Evolutionary conservation across 2,113 vertebrate species (phyloP), one percentile per base, ranked within the genome.

Genomic region (Cervus canadensis): DNA sequence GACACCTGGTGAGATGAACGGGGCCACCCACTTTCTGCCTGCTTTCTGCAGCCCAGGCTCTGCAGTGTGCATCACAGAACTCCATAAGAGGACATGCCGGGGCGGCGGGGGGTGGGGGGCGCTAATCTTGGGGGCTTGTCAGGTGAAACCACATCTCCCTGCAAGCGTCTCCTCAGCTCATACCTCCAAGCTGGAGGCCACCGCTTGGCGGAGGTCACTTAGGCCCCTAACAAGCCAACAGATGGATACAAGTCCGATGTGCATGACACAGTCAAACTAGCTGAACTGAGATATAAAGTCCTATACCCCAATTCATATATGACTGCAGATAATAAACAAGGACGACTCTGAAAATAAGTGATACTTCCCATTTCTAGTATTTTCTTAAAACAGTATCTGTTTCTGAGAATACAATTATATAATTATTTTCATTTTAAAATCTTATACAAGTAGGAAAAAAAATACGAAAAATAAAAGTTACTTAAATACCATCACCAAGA

Each of bases 371-470:
- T 57, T 87, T 87, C 43, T 96, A 86, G 54, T 60, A 88, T 50
- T 87, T 50, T 93, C 40, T 89, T 40, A 92, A 85, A 92, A 93
- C 21, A 90, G 15, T 60, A 17, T 45, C 71, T n/a, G 10, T 71
- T 82, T 86, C 76, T 93, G 87, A 56, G 78, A 52, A 95, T 45
- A n/a, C 62, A 76, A 91, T 21, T 36, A 43, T 21, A 62, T 48
- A 87, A 78, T 56, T 93, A 91, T 71, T 74, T 87, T 78, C 40
- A 48, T 59, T 87, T 82, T 7, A 59, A 71, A 62, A 52, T 83
- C 50, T 21, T 85, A 2, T 60, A 81, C 67, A 82, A 91, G 67
- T 28, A 64, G 45, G 30, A 48, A 79, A 90, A 89, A 88, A 95
- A 79, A 9, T 59, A 19, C 40, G n/a, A 19, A 60, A 64, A 59